phyloP scores from a whole-genome alignment of 2,888 invertebrate species.

The Eurytoma californica region DNA sequence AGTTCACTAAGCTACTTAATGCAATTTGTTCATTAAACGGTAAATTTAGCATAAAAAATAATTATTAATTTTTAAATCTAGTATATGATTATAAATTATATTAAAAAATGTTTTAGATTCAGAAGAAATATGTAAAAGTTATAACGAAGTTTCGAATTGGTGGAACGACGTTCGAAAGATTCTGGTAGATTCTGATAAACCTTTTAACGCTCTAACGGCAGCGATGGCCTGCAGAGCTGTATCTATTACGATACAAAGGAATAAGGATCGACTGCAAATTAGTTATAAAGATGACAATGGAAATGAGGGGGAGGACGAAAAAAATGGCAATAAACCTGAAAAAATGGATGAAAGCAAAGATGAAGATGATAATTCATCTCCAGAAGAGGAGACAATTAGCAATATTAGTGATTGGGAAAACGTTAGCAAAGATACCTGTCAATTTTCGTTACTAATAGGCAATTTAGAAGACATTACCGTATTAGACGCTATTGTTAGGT shows the following conservation, averaged over 20 bases:
- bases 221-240: constrained; percentile 90
- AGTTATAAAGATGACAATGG: constrained; percentile 61
- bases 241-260: constrained; percentile 77
- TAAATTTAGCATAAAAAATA: constrained; percentile 58
- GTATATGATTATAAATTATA: not conserved
- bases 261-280: constrained; percentile 67
- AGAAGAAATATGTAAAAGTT: constrained; percentile 79
- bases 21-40: constrained; percentile 81
- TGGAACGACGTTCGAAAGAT: constrained; percentile 87
- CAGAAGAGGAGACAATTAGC: constrained; percentile 77
- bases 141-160: constrained; percentile 86
- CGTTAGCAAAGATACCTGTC: constrained; percentile 88
- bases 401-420: constrained; percentile 83
- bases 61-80: constrained; percentile 17
- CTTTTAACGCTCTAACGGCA: constrained; percentile 87
- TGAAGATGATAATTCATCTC: constrained; percentile 61
- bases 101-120: constrained; percentile 62
- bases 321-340: constrained; percentile 62
- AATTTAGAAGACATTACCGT: constrained; percentile 93
- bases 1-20: constrained; percentile 81
- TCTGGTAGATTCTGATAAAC: constrained; percentile 84
- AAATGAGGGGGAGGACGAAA: constrained; percentile 59
- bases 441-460: constrained; percentile 90
- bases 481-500: constrained; percentile 82
- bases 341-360: constrained; percentile 71